Conservation (phyloP, 2,888 invertebrate genomes). For the Vesta saturnalis region DNA sequence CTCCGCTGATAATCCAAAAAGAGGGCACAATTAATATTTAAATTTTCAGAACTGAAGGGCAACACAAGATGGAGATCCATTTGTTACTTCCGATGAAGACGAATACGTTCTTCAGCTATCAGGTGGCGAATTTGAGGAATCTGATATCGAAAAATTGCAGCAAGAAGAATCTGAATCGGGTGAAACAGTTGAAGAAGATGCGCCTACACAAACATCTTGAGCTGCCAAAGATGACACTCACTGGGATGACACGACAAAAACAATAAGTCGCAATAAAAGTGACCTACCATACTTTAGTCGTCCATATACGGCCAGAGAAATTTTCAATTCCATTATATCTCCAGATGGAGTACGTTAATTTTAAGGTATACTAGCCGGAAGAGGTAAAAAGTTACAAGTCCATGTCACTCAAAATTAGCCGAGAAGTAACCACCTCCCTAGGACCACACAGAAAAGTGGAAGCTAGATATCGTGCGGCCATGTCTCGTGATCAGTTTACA, state of each 20-base stretch:
- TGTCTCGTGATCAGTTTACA: constrained; percentile 19
- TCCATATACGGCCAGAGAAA: background rate
- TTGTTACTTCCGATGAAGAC: constrained; percentile 4
- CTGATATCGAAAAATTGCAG: background rate
- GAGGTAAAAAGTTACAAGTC: background rate
- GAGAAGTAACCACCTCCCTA: constrained; percentile 3
- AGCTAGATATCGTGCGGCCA: constrained; percentile 15
- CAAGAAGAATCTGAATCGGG: background rate
- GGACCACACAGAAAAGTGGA: constrained; percentile 28
- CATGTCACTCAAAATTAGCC: background rate
- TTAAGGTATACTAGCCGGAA: constrained; percentile 9
- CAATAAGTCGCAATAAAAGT: constrained; percentile 2
- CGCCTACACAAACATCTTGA: background rate
- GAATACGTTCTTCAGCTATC: background rate
- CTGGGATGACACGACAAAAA: constrained; percentile 13
- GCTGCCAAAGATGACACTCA: background rate
- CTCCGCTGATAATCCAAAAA: too few relatives aligned
- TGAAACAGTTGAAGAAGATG: background rate
- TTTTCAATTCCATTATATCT: constrained; percentile 17
- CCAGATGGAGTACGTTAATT: constrained; percentile 14
- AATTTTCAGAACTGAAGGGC: too few relatives aligned
- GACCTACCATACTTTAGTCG: background rate
- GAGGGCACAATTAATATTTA: too few relatives aligned
- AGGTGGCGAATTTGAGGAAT: constrained; percentile 8
- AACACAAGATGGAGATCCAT: background rate